Evolutionary conservation across 2,113 vertebrate species (phyloP).

Genomic region (Ctenomys sociabilis): DNA sequence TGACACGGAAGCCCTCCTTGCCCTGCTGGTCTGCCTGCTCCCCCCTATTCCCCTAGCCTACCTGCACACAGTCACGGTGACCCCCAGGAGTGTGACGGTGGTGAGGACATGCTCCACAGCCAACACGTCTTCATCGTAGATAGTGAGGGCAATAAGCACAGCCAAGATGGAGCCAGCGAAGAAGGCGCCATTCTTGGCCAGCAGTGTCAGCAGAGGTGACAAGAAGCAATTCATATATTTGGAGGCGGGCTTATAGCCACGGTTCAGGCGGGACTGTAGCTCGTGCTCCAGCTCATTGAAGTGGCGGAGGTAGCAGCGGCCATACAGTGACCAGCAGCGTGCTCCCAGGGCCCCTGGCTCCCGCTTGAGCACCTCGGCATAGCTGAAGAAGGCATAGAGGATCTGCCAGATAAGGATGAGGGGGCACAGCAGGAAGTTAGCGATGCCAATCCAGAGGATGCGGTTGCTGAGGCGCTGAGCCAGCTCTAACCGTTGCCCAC

Average conservation of each 20-base stretch:
- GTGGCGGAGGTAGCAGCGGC: slow-evolving; percentile 97
- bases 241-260: slow-evolving; percentile 97
- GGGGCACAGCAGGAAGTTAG: slow-evolving; percentile 97
- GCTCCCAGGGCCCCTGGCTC: slow-evolving; percentile 97
- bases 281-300: slow-evolving; percentile 98
- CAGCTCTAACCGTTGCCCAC: slow-evolving; percentile 94
- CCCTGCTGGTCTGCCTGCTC: background rate
- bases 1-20: background rate
- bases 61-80: slow-evolving; percentile 97
- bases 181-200: slow-evolving; percentile 98
- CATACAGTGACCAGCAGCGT: slow-evolving; percentile 98
- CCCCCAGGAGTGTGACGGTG: slow-evolving; percentile 95
- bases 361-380: slow-evolving; percentile 96
- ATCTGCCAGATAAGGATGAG: slow-evolving; percentile 99
- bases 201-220: slow-evolving; percentile 94
- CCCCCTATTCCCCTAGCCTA: slow-evolving; percentile 75
- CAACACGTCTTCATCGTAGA: slow-evolving; percentile 97
- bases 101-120: slow-evolving; percentile 97
- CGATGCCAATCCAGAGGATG: slow-evolving; percentile 98
- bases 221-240: slow-evolving; percentile 99
- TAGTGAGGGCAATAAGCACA: slow-evolving; percentile 97
- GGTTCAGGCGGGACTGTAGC: slow-evolving; percentile 96
- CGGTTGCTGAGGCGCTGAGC: slow-evolving; percentile 95
- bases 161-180: slow-evolving; percentile 98
- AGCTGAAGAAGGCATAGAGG: slow-evolving; percentile 98